Evolutionary conservation across 2,888 invertebrate species (phyloP).

Genomic region (Sesia bembeciformis): DNA sequence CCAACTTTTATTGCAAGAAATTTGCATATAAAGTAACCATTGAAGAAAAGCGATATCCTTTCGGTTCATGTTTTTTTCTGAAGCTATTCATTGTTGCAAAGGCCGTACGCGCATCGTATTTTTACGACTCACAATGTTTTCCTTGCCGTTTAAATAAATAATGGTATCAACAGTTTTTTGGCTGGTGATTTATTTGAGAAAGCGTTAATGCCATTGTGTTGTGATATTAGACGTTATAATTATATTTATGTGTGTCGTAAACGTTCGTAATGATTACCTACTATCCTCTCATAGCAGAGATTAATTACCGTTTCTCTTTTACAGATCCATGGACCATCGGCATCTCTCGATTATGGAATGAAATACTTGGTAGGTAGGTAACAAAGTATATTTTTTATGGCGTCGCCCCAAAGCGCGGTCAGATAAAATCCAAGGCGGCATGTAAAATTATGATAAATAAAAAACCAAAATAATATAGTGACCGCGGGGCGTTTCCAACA

Average conservation of each 20-base stretch:
- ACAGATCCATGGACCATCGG: constrained; percentile 42
- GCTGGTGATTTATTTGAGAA: constrained; percentile 47
- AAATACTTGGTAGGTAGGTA: constrained; percentile 33
- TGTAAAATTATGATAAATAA: constrained; percentile 32
- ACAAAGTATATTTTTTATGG: constrained; percentile 8
- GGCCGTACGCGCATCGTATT: constrained; percentile 43
- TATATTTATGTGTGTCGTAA: neutral
- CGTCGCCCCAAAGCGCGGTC: constrained; percentile 14
- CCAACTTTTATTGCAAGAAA: constrained; percentile 67
- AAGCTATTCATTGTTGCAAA: constrained; percentile 65
- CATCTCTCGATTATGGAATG: constrained; percentile 32
- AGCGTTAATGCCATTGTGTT: constrained; percentile 23
- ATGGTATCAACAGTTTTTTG: constrained; percentile 60
- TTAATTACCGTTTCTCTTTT: constrained; percentile 27
- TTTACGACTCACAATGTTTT: constrained; percentile 65
- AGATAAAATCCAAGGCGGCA: constrained; percentile 25
- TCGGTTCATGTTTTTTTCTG: constrained; percentile 57
- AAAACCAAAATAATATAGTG: constrained; percentile 38
- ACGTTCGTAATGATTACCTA: too few species aligned
- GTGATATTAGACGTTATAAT: constrained; percentile 19
- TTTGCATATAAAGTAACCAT: constrained; percentile 75
- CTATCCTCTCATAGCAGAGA: neutral
- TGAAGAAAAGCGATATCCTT: constrained; percentile 72
- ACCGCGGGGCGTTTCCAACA: constrained; percentile 53
- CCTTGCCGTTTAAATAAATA: constrained; percentile 63